Evolutionary conservation across 1,140 invertebrate species (phyloP), one percentile per base, ranked within the genome.

Genomic region (Littorina saxatilis): DNA sequence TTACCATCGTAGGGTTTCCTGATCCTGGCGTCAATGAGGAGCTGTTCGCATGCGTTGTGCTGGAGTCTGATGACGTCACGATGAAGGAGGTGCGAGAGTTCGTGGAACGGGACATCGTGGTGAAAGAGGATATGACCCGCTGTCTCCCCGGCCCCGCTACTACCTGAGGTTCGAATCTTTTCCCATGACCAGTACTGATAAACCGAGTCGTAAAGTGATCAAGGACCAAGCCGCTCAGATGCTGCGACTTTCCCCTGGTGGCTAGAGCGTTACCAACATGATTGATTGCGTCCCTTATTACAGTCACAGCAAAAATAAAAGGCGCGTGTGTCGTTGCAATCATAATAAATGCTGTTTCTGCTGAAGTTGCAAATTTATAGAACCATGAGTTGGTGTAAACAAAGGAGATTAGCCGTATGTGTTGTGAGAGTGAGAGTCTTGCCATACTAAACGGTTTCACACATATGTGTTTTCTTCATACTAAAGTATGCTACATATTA

Each of bases 11-110:
- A 9, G 76, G 55, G 7, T 50, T 77, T 13, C 75, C 75, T 15
- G 55, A 61, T 40, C 32, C 32, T 1, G 5, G 9, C 43, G 2
- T 63, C 4, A n/a, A 29, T 1, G 35, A 63, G 43, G 58, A 66
- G 39, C 0, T 79, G 35, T 79, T 55, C 76, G 76, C 76, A 37
- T 63, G 55, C 37, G 39, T 79, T 13, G 29, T 76, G 73, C 43
- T 35, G 27, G 5, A n/a, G 29, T n/a, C 29, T 29, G 27, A n/a
- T 0, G 23, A 5, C 73, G 13, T 76, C 27, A 52, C 73, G 39
- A 50, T 35, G 50, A 29, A 55, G 43, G 15, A 20, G 3, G 73
- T 76, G 27, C 43, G 73, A 13, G 32, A 3, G 4, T 47, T 55
- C 27, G 73, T 76, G 4, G 73, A 76, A 50, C 32, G 35, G 50